phyloP scores from a whole-genome alignment of 2,888 invertebrate species.

The Clivina fossor region DNA sequence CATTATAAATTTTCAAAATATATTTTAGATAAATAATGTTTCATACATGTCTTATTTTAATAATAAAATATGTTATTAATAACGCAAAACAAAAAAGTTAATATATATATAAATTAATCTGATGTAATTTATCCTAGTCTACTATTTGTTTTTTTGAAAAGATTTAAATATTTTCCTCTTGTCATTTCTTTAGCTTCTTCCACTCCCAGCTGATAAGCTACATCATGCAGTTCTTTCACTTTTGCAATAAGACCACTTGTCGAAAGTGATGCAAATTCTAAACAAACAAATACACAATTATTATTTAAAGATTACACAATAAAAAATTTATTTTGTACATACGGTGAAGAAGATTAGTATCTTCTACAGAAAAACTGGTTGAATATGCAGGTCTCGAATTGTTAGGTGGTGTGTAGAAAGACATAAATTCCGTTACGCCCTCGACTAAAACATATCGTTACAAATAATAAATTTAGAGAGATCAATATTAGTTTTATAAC shows the following conservation, averaged over 20 bases:
- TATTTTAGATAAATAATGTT: no score
- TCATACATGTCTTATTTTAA: no score
- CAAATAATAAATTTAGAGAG: slow-evolving; percentile 43
- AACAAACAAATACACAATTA: not conserved
- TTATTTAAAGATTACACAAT: slow-evolving; percentile 1
- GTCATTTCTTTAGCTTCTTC: slow-evolving; percentile 98
- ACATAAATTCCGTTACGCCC: slow-evolving; percentile 83
- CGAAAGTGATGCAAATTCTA: slow-evolving; percentile 73
- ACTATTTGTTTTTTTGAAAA: slow-evolving; percentile 59
- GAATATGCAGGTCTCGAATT: slow-evolving; percentile 68
- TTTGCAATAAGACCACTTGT: slow-evolving; percentile 86
- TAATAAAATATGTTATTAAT: no score
- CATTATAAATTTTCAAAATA: no score
- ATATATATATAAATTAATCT: no score
- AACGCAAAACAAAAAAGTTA: no score
- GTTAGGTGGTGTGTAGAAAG: slow-evolving; percentile 64
- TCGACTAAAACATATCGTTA: slow-evolving; percentile 84
- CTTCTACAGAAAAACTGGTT: slow-evolving; percentile 69
- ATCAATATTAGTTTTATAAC: slow-evolving; percentile 45
- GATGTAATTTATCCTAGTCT: slow-evolving; percentile 42
- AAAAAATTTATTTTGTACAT: slow-evolving; percentile 51
- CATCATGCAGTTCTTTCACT: slow-evolving; percentile 90
- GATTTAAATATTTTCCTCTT: slow-evolving; percentile 89
- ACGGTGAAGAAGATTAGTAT: slow-evolving; percentile 77
- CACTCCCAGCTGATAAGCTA: slow-evolving; percentile 90